Evolutionary conservation across 2,113 vertebrate genomes (phyloP).

Genomic region (Psilopsiagon aymara): DNA sequence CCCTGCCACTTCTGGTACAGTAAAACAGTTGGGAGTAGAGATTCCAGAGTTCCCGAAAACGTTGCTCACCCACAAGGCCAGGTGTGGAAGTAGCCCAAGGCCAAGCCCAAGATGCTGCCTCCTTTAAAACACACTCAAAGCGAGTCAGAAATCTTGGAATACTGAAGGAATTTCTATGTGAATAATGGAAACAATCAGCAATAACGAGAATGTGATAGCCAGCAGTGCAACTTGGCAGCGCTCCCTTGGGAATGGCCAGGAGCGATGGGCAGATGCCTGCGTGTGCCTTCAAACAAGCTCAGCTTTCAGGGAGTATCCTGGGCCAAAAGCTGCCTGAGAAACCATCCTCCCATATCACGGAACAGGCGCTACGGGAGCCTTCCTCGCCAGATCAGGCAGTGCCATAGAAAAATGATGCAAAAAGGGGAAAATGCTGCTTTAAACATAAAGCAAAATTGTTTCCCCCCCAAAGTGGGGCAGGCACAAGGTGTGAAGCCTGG

Average conservation of each 20-base stretch:
- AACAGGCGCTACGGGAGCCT: accelerated
- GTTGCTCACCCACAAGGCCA: neutral
- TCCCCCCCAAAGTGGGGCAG: accelerated
- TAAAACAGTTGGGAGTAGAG: neutral
- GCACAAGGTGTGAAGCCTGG: neutral
- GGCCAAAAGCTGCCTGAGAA: neutral
- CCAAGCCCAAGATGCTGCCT: accelerated
- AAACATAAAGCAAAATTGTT: neutral
- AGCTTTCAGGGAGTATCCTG: neutral
- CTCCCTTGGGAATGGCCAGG: neutral
- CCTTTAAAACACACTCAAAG: neutral
- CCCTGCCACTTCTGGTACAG: constrained; percentile 19
- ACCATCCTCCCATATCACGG: neutral
- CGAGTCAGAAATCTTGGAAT: neutral
- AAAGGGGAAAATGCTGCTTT: neutral
- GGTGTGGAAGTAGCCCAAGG: neutral
- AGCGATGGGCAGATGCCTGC: neutral
- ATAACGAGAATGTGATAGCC: neutral
- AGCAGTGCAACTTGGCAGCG: accelerated
- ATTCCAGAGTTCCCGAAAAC: neutral
- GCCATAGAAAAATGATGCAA: neutral
- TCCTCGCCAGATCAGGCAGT: neutral
- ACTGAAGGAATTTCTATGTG: neutral
- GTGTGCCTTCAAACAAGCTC: neutral
- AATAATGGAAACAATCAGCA: neutral